Base-by-base conservation (phyloP, 2,113 vertebrate species). In the Etheostoma cragini region DNA sequence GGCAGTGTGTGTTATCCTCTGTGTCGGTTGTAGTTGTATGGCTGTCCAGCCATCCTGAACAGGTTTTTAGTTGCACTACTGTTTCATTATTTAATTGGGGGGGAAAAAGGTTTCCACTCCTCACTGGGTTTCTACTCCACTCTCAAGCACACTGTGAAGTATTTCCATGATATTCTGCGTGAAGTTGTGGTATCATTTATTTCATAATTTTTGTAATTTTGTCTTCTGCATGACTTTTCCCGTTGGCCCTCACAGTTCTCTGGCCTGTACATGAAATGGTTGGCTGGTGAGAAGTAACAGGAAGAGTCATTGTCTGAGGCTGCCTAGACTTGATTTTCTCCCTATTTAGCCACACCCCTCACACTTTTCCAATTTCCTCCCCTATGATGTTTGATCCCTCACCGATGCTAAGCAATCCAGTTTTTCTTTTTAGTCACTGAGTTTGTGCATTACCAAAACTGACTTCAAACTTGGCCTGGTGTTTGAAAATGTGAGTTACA, bases 41-140 rank as follows among this genome's bases (percentile, higher is more conserved):
- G 61, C 73, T 75, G 90, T 88, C 91, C 93, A 93, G 91, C 86
- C 92, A 90, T 80, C 90, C 94, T 84, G 85, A 94, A 91, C 92
- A 72, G 94, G 94, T 90, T 94, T 92, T 94, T 88, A 93, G 94
- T 95, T 96, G 94, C 95, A 94, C 80, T 54, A 54, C 94, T 94
- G 69, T 94, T 96, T 85, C 95, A 96, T 96, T 94, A 95, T 96
- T 96, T 92, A 96, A 94, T 94, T 93, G 93, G 92, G 93, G 94
- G 88, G 93, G 8, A 38, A 8, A 11, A 93, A 91, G 90, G 88
- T 94, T 95, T 95, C 91, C 85, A 89, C 93, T 94, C 58, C 93
- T 88, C 81, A 26, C 87, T 62, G 54, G 76, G 81, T 88, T 91
- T 89, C 88, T 89, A 87, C 87, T 89, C 8, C 52, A 33, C 84